Evolutionary conservation across 2,797 vertebrate species (phyloP).

Genomic region (Phoxinus dragarum): DNA sequence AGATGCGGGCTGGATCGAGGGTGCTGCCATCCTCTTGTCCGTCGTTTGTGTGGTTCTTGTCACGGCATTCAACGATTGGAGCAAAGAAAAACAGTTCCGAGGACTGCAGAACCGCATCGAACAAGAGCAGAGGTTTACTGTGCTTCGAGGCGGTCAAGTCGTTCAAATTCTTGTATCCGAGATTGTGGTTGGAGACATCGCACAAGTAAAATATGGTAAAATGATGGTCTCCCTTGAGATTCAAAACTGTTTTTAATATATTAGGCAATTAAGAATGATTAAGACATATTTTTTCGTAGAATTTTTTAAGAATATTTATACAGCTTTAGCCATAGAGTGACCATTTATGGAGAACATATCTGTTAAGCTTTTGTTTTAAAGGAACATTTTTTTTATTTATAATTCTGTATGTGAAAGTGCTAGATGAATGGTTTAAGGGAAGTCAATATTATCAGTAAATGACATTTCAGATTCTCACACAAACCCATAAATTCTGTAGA

Average conservation of each 20-base stretch:
- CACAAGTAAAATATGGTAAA: conserved; percentile 95
- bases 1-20: conserved; percentile 96
- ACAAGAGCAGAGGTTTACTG: conserved; percentile 93
- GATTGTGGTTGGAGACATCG: conserved; percentile 93
- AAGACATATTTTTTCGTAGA: not conserved
- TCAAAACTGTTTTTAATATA: not conserved
- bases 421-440: not conserved
- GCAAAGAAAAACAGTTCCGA: conserved; percentile 98
- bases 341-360: not conserved
- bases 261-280: not conserved
- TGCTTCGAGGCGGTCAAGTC: conserved; percentile 88
- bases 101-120: conserved; percentile 97
- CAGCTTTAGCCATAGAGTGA: not conserved
- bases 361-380: not conserved
- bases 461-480: not conserved
- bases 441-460: not conserved
- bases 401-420: not conserved
- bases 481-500: not conserved
- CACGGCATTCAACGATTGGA: conserved; percentile 99
- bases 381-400: too few species aligned
- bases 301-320: not conserved
- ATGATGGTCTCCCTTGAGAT: not conserved
- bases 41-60: conserved; percentile 97
- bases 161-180: conserved; percentile 91
- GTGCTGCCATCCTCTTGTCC: conserved; percentile 94